Conservation (phyloP, 2,797 vertebrate genomes). For the Anguilla megastoma region DNA sequence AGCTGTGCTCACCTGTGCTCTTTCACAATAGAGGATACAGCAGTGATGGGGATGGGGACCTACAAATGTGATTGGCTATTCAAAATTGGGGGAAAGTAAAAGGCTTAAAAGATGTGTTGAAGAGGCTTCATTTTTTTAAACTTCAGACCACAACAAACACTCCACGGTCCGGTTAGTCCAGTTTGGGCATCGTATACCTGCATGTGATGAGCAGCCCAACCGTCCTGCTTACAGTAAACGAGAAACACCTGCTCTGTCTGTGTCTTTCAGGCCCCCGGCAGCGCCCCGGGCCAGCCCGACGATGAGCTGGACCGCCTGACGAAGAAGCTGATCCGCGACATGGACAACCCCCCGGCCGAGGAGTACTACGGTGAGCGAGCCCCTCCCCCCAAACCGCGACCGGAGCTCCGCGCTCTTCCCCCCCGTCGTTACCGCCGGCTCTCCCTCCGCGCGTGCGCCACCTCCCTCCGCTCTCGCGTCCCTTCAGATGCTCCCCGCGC, state of each 20-base stretch:
- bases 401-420: neutral
- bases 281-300: constrained; percentile 80
- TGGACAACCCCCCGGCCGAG: constrained; percentile 94
- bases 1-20: too few species aligned
- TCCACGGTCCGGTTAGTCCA: neutral
- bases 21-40: too few species aligned
- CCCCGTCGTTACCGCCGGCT: neutral
- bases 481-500: neutral
- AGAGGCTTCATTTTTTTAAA: neutral
- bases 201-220: neutral
- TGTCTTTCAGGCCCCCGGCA: constrained; percentile 67
- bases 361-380: constrained; percentile 90
- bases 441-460: too few species aligned
- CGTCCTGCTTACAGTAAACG: neutral
- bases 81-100: neutral
- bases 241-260: neutral
- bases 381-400: neutral
- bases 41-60: too few species aligned
- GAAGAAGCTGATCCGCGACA: constrained; percentile 98
- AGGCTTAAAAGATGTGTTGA: neutral
- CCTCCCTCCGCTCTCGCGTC: neutral
- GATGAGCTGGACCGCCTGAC: constrained; percentile 96
- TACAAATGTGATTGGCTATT: too few species aligned
- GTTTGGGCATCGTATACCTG: neutral
- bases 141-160: too few species aligned